These are phyloP conservation scores for Peromyscus polionotus DNA, from an alignment of 2,113 vertebrate genomes.

Conservation along the genomic window DNA sequence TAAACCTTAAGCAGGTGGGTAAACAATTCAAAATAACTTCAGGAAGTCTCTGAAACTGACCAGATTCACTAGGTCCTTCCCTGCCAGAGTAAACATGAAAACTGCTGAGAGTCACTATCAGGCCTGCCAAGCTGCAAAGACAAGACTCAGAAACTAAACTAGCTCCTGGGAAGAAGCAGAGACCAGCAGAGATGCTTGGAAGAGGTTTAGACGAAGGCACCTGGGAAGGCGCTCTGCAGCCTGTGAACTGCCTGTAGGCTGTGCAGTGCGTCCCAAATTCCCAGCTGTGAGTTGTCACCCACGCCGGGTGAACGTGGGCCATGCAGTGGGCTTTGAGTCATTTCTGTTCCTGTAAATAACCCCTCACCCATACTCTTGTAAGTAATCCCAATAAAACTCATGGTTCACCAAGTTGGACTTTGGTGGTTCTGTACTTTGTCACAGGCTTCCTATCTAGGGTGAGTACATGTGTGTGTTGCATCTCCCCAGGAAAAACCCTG, in stretches of 20 bases:
- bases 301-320: too few relatives aligned
- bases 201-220: not conserved
- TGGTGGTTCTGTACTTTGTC: not conserved
- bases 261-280: too few relatives aligned
- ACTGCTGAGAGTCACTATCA: not conserved
- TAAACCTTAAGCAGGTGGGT: not conserved
- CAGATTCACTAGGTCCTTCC: not conserved
- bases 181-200: not conserved
- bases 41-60: not conserved
- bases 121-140: not conserved
- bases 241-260: too few relatives aligned
- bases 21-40: not conserved
- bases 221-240: too few relatives aligned
- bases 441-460: not conserved
- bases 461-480: not conserved
- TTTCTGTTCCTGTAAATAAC: not conserved
- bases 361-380: not conserved
- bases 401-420: not conserved
- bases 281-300: too few relatives aligned
- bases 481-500: not conserved
- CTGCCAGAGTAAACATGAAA: not conserved
- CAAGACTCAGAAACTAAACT: not conserved
- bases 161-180: not conserved
- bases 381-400: not conserved
- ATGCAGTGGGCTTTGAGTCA: not conserved